phyloP scores from a whole-genome alignment of 2,888 invertebrate species.

The Mythimna loreyi region DNA sequence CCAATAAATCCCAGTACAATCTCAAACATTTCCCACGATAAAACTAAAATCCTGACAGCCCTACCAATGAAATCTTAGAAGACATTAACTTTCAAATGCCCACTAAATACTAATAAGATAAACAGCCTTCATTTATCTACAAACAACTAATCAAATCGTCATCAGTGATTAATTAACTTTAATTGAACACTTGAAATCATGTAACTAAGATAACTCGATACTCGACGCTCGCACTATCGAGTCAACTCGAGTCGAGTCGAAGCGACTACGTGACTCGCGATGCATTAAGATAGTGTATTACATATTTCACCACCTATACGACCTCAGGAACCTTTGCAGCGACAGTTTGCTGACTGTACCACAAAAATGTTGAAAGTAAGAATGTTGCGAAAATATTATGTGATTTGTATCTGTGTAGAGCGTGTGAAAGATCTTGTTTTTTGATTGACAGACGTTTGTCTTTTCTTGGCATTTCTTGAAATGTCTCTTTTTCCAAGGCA shows the following conservation, averaged over 20 bases:
- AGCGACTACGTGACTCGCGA: conserved; percentile 78
- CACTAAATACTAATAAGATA: conserved; percentile 63
- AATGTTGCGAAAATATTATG: conserved; percentile 44
- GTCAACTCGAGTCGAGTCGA: conserved; percentile 67
- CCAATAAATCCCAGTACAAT: conserved; percentile 43
- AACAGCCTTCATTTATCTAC: conserved; percentile 62
- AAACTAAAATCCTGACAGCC: conserved; percentile 43
- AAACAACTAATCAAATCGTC: conserved; percentile 67
- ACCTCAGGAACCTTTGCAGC: conserved; percentile 62
- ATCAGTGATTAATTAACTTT: conserved; percentile 76
- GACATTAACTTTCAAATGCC: conserved; percentile 62
- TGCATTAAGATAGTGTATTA: conserved; percentile 83
- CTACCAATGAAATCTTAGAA: conserved; percentile 51
- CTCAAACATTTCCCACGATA: conserved; percentile 54
- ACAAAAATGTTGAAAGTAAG: conserved; percentile 51
- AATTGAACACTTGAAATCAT: conserved; percentile 71
- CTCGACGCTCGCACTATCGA: conserved; percentile 59
- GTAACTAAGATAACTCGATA: conserved; percentile 66
- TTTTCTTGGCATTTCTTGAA: conserved; percentile 25
- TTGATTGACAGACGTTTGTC: conserved; percentile 13
- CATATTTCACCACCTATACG: conserved; percentile 82
- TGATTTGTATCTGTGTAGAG: conserved; percentile 48
- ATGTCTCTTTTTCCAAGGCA: conserved; percentile 7
- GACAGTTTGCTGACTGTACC: conserved; percentile 41
- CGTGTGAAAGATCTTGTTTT: conserved; percentile 61